Evolutionary conservation across 2,888 invertebrate species (phyloP).

Genomic region (Celastrina argiolus): DNA sequence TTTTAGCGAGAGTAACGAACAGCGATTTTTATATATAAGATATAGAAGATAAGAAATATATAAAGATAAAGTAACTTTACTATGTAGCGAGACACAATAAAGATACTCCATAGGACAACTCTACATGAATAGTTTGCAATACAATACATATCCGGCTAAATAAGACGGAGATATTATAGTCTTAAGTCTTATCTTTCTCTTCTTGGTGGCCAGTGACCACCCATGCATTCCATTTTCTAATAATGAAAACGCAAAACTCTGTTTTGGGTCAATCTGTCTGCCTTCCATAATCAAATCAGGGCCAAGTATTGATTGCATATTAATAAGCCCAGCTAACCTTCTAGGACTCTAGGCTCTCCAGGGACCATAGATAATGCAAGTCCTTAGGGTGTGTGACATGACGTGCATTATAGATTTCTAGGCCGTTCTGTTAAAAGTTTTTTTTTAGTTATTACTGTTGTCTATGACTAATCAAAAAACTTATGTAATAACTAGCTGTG

Average conservation of each 20-base stretch:
- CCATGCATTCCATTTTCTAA: not conserved
- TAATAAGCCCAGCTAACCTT: slow-evolving; percentile 14
- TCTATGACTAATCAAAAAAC: not conserved
- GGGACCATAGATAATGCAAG: slow-evolving; percentile 6
- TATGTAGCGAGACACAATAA: no score
- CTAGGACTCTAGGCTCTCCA: not conserved
- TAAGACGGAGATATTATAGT: not conserved
- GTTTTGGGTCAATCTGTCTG: not conserved
- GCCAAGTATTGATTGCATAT: slow-evolving; percentile 7
- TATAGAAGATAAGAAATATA: no score
- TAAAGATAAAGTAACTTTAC: no score
- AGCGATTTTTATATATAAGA: no score
- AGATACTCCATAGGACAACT: no score
- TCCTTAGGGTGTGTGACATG: not conserved
- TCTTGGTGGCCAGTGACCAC: not conserved
- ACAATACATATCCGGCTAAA: no score
- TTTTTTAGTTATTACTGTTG: not conserved
- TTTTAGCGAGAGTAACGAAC: no score
- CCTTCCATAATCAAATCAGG: slow-evolving; percentile 5
- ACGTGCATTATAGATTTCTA: not conserved
- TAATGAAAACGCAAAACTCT: not conserved
- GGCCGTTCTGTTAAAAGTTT: not conserved
- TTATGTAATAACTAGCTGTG: no score
- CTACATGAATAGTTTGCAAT: no score
- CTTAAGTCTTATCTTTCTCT: not conserved